These are phyloP conservation scores for Polydrusus tereticollis DNA, from an alignment of 2,888 invertebrate genomes.

Conservation along the genomic window DNA sequence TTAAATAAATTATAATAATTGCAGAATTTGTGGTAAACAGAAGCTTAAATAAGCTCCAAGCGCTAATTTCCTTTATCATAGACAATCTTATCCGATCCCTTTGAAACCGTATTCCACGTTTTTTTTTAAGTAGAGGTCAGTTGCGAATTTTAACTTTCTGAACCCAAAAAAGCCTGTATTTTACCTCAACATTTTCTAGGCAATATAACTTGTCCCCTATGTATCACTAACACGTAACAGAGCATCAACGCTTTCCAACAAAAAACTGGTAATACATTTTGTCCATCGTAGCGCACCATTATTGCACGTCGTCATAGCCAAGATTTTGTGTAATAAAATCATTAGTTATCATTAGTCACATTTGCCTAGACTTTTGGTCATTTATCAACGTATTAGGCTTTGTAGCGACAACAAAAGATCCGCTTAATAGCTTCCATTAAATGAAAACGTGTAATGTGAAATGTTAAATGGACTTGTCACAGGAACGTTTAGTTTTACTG, in stretches of 20 bases:
- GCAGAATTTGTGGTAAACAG: too few relatives aligned
- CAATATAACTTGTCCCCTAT: not conserved
- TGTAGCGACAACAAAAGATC: slow-evolving; percentile 25
- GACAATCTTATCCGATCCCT: too few relatives aligned
- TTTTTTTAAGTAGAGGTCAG: too few relatives aligned
- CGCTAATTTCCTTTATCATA: too few relatives aligned
- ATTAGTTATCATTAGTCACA: slow-evolving; percentile 41
- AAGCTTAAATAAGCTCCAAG: too few relatives aligned
- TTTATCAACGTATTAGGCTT: slow-evolving; percentile 38
- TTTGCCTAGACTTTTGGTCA: slow-evolving; percentile 40
- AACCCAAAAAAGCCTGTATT: too few relatives aligned
- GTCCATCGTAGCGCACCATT: not conserved
- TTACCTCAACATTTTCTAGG: not conserved
- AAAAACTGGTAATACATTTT: slow-evolving; percentile 8
- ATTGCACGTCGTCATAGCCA: slow-evolving; percentile 3
- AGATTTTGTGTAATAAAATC: slow-evolving; percentile 29
- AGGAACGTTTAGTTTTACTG: not conserved
- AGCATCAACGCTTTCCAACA: not conserved
- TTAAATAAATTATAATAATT: too few relatives aligned
- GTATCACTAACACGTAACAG: not conserved
- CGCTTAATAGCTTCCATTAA: slow-evolving; percentile 21
- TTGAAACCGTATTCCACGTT: too few relatives aligned
- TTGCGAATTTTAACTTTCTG: too few relatives aligned
- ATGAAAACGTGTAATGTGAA: slow-evolving; percentile 1
- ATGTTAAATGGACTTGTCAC: slow-evolving; percentile 27